phyloP scores from a whole-genome alignment of 2,113 vertebrate species.

The Sciurus niger region DNA sequence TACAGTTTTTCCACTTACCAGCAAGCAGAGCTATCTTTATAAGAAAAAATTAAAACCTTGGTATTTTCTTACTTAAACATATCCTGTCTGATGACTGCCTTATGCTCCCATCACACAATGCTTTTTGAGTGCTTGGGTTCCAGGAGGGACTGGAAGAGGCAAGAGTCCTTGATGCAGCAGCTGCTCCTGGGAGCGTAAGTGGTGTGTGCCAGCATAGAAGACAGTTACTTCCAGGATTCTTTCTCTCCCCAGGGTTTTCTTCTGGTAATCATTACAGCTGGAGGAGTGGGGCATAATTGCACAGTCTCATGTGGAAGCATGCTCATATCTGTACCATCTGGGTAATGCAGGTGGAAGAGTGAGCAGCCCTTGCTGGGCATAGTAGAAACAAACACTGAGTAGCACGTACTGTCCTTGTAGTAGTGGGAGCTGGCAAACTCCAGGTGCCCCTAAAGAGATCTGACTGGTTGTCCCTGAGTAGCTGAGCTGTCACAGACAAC shows the following conservation, averaged over 20 bases:
- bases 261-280: conserved; percentile 30
- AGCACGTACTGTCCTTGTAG: conserved; percentile 46
- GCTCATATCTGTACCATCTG: conserved; percentile 48
- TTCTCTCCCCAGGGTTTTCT: conserved; percentile 36
- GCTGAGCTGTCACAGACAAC: conserved; percentile 25
- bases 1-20: conserved; percentile 3
- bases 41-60: conserved; percentile 73
- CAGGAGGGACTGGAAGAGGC: neutral
- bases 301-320: conserved; percentile 55
- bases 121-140: neutral
- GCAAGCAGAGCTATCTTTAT: conserved; percentile 51
- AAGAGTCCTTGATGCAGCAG: neutral
- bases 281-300: conserved; percentile 41
- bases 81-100: conserved; percentile 64
- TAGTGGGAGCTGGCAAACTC: conserved; percentile 9
- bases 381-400: conserved; percentile 18
- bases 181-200: neutral
- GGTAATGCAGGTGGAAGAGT: neutral
- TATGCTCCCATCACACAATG: conserved; percentile 43
- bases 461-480: neutral
- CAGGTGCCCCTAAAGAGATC: conserved; percentile 49
- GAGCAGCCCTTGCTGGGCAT: neutral
- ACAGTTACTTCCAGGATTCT: neutral
- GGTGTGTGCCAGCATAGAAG: neutral
- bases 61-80: conserved; percentile 77